Evolutionary conservation across 2,888 invertebrate species (phyloP).

Genomic region (Adelphocoris suturalis): DNA sequence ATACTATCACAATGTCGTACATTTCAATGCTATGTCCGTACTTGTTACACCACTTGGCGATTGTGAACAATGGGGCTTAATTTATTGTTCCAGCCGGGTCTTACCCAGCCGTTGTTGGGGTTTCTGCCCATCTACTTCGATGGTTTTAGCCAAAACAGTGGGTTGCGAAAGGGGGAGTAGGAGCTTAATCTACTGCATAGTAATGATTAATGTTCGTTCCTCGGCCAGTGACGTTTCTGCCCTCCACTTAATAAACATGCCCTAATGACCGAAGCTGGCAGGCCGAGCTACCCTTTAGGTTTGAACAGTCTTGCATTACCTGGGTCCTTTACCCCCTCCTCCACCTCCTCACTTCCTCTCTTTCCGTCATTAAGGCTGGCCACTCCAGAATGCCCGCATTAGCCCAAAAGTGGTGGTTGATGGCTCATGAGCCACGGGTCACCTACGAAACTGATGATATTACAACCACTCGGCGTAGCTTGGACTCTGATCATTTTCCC

Average conservation of each 20-base stretch:
- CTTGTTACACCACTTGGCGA: neutral
- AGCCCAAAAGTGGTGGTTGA: constrained; percentile 48
- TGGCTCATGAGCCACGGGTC: constrained; percentile 16
- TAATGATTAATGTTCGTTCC: constrained; percentile 62
- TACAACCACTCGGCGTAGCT: neutral
- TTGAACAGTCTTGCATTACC: constrained; percentile 67
- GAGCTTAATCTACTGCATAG: constrained; percentile 36
- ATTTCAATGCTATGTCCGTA: neutral
- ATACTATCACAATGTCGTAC: too few relatives aligned
- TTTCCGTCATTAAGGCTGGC: constrained; percentile 62
- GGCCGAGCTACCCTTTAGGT: constrained; percentile 56
- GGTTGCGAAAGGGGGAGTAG: neutral
- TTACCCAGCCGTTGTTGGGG: neutral
- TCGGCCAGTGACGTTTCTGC: constrained; percentile 38
- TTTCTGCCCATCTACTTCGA: constrained; percentile 1
- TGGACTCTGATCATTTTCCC: neutral
- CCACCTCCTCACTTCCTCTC: neutral
- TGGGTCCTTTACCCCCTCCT: constrained; percentile 22
- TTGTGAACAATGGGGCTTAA: neutral
- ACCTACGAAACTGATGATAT: constrained; percentile 16
- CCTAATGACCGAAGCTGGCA: constrained; percentile 55
- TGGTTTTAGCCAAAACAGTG: constrained; percentile 21
- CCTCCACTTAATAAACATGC: constrained; percentile 67
- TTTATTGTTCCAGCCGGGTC: neutral
- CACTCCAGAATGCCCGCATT: constrained; percentile 57